phyloP scores from a whole-genome alignment of 2,113 vertebrate species.

The Hippopotamus amphibius region DNA sequence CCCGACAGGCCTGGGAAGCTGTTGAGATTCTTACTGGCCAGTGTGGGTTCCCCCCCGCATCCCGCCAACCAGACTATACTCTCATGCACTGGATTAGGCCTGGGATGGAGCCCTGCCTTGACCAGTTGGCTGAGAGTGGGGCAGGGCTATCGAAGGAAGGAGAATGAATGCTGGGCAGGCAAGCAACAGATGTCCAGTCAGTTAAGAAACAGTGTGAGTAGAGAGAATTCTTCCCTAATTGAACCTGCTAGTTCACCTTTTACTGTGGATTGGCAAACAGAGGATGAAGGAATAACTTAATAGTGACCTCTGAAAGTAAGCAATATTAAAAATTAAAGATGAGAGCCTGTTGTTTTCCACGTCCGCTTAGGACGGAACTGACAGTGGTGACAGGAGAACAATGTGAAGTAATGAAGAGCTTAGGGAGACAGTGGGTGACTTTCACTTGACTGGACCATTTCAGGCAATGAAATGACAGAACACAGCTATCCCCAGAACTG shows the following conservation, averaged over 20 bases:
- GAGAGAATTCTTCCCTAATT: background rate
- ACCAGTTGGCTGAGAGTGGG: accelerated
- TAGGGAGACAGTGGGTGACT: background rate
- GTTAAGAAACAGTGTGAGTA: background rate
- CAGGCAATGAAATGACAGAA: background rate
- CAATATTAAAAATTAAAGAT: constrained; percentile 18
- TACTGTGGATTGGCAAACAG: background rate
- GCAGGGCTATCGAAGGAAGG: background rate
- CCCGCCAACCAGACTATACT: background rate
- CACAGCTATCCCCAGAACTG: background rate
- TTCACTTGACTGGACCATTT: background rate
- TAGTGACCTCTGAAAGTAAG: constrained; percentile 12
- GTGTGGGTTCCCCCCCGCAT: background rate
- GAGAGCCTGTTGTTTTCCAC: constrained; percentile 19
- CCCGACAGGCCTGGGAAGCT: background rate
- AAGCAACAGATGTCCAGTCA: background rate
- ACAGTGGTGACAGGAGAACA: background rate
- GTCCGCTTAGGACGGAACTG: background rate
- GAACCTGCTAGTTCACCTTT: background rate
- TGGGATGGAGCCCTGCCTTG: background rate
- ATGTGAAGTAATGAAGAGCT: background rate
- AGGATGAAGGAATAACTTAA: background rate
- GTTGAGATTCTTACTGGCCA: background rate
- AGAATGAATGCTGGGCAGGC: background rate
- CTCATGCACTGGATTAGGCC: background rate